These are phyloP conservation scores for Nothura maculosa DNA, from an alignment of 2,797 vertebrate species.

Conservation along the genomic window DNA sequence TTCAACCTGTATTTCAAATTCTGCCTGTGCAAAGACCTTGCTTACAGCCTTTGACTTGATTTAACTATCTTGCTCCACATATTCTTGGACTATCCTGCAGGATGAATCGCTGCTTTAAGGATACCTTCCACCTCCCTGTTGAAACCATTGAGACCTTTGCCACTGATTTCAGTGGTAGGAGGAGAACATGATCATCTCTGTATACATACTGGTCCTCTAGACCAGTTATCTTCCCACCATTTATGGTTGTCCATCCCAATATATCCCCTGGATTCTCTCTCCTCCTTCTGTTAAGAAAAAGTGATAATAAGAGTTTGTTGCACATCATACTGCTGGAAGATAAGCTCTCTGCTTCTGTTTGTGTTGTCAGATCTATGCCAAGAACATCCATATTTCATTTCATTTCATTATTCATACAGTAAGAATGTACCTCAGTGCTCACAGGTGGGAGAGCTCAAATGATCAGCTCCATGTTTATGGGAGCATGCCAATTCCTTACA, in stretches of 20 bases:
- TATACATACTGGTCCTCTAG: background rate
- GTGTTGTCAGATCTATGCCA: background rate
- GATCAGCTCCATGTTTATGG: background rate
- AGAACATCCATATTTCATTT: background rate
- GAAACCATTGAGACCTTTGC: background rate
- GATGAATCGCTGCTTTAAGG: background rate
- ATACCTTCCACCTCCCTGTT: background rate
- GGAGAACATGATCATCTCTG: background rate
- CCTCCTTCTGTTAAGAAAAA: background rate
- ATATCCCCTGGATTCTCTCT: background rate
- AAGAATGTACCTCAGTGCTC: background rate
- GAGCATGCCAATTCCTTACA: background rate
- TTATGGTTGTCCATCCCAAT: background rate
- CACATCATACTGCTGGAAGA: background rate
- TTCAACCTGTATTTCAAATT: slow-evolving; percentile 36
- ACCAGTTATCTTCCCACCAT: background rate
- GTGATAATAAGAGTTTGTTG: background rate
- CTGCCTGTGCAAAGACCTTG: slow-evolving; percentile 6
- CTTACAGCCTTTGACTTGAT: background rate
- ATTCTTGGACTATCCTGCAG: background rate
- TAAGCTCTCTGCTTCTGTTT: background rate
- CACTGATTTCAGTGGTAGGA: background rate
- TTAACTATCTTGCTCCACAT: background rate
- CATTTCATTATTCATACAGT: background rate
- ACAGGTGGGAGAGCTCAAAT: fast-evolving